Conservation (phyloP, 2,797 vertebrate species). For the Podarcis lilfordi region DNA sequence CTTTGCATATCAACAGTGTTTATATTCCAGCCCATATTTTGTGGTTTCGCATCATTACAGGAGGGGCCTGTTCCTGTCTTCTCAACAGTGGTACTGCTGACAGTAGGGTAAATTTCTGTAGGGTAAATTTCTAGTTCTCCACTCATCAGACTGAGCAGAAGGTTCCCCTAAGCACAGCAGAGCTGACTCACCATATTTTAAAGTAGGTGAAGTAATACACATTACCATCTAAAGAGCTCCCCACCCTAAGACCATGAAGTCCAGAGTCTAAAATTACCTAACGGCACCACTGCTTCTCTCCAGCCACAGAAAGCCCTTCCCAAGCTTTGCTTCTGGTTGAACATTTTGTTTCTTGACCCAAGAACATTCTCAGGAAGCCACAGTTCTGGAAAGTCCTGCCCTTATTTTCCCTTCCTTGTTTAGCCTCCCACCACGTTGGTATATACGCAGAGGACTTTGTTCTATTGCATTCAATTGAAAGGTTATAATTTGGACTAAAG, state of each 20-base stretch:
- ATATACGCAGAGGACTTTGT: neutral
- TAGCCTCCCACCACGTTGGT: neutral
- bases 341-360: neutral
- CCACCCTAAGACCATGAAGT: neutral
- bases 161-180: no score
- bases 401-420: neutral
- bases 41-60: neutral
- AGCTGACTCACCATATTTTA: no score
- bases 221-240: no score
- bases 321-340: neutral
- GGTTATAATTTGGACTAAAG: neutral
- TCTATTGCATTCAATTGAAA: neutral
- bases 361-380: constrained; percentile 5
- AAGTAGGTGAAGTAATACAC: no score
- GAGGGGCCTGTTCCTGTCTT: neutral
- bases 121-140: no score
- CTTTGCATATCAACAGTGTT: neutral
- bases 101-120: no score
- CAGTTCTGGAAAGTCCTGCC: neutral
- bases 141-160: no score
- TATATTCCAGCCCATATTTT: neutral
- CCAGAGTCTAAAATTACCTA: neutral
- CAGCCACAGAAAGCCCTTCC: neutral
- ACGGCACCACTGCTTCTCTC: neutral
- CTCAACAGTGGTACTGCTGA: no score